Percentiles rank a stretch among this genome's conserved stretches.
Conservation (phyloP, 2,797 vertebrate species). For the Caiman crocodilus region DNA sequence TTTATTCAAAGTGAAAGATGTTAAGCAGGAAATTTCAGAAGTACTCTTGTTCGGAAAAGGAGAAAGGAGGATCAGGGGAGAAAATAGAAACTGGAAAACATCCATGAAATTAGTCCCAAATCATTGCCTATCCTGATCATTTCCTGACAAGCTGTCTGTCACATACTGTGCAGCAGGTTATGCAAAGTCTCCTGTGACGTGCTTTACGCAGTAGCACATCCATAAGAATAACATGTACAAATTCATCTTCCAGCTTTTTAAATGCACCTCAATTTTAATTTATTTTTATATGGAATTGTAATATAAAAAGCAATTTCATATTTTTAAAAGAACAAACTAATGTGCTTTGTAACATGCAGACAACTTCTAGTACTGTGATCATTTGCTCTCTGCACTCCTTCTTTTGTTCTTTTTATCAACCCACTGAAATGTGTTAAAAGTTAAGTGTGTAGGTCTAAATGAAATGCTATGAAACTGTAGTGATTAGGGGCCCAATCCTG, state of each 20-base stretch:
- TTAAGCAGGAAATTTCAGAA: constrained; percentile 95
- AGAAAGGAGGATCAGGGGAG: constrained; percentile 76
- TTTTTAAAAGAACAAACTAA: constrained; percentile 31
- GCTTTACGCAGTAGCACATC: constrained; percentile 37
- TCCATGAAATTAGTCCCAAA: constrained; percentile 84
- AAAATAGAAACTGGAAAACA: constrained; percentile 84
- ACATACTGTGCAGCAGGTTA: constrained; percentile 61
- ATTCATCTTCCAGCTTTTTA: not conserved
- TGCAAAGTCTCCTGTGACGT: constrained; percentile 19
- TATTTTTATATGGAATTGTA: constrained; percentile 42
- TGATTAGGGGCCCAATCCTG: not conserved
- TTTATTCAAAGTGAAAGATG: constrained; percentile 96
- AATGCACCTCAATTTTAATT: not conserved
- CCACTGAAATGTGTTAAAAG: not conserved
- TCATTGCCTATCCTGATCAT: constrained; percentile 79
- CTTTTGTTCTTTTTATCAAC: not conserved
- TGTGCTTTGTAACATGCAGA: not conserved
- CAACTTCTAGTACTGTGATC: not conserved
- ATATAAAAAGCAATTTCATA: constrained; percentile 19
- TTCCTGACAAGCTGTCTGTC: constrained; percentile 83
- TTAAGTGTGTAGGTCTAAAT: not conserved
- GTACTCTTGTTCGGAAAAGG: constrained; percentile 83
- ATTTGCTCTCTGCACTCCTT: not conserved
- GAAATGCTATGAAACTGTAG: fast-evolving
- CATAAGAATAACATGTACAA: not conserved